phyloP scores from a whole-genome alignment of 2,797 vertebrate species.

The Pipistrellus pipistrellus region DNA sequence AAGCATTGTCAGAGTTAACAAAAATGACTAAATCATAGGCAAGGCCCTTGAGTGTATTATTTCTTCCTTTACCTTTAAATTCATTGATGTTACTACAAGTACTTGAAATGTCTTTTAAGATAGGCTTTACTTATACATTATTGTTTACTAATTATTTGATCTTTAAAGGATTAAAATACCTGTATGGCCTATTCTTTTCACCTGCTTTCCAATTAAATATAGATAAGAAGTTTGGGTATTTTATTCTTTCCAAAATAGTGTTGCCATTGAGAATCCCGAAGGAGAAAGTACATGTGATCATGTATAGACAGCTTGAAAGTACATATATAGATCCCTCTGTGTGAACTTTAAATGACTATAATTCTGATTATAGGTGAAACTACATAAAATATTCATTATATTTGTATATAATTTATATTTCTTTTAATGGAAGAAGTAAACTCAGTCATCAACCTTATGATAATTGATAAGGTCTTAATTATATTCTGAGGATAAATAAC shows the following conservation, averaged over 20 bases:
- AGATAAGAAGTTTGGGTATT: neutral
- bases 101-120: conserved; percentile 37
- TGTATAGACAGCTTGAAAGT: neutral
- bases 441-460: neutral
- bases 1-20: neutral
- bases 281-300: neutral
- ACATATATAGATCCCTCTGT: neutral
- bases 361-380: neutral
- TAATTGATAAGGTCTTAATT: conserved; percentile 32
- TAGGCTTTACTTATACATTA: conserved; percentile 11
- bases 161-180: conserved; percentile 1
- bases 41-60: neutral
- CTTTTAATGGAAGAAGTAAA: conserved; percentile 24
- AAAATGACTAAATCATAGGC: neutral
- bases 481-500: neutral
- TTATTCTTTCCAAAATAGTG: neutral
- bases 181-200: neutral
- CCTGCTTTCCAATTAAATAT: neutral
- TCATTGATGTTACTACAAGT: neutral
- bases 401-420: neutral
- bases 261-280: conserved; percentile 8
- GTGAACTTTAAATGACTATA: neutral
- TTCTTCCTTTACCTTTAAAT: conserved; percentile 7
- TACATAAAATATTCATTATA: neutral
- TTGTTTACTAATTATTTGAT: neutral